Conservation (phyloP, 2,797 vertebrate genomes). For the Clamator glandarius region DNA sequence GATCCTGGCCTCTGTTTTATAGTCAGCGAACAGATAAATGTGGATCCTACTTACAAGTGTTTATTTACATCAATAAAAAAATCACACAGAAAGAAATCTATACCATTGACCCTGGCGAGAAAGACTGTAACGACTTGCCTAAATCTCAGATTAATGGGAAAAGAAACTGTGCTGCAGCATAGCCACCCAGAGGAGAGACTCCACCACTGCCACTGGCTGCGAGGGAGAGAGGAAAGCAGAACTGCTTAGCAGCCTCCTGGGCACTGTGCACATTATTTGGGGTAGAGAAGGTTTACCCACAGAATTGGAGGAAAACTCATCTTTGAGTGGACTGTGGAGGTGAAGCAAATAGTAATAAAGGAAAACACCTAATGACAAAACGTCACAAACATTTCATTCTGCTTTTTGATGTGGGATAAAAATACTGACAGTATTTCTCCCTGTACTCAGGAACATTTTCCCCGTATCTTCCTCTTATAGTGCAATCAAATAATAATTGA, state of each 20-base stretch:
- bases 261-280: rapidly evolving
- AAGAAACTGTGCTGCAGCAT: background rate
- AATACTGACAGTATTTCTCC: background rate
- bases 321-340: background rate
- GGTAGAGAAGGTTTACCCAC: background rate
- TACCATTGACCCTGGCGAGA: background rate
- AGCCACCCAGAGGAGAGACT: conserved; percentile 29
- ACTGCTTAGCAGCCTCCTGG: background rate
- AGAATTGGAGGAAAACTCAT: background rate
- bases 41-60: background rate
- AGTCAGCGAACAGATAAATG: background rate
- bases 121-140: background rate
- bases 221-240: background rate
- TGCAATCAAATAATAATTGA: background rate
- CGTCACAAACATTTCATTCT: background rate
- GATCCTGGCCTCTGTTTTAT: background rate
- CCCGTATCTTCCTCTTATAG: background rate
- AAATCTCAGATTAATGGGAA: background rate
- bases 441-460: background rate
- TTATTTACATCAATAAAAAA: background rate
- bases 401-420: background rate
- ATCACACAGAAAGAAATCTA: background rate
- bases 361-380: background rate
- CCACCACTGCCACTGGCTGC: background rate
- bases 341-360: background rate